Evolutionary conservation across 2,888 invertebrate species (phyloP), one percentile per base, ranked within the genome.

Genomic region (Listrodromus nycthemerus): DNA sequence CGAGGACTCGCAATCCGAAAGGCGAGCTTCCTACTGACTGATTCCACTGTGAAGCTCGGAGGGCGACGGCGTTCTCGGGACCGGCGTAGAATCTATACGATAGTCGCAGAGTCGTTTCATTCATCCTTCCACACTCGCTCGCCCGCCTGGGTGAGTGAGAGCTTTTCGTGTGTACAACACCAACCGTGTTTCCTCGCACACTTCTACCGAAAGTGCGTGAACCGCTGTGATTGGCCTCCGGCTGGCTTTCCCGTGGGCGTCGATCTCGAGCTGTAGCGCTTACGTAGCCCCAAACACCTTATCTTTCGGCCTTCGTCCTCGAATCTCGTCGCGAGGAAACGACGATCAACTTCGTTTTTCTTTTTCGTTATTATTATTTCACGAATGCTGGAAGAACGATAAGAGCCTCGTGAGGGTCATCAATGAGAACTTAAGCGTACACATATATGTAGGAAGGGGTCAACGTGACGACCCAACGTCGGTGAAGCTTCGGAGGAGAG

Each of bases 1-100:
- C 58, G 55, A 77, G 83, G 77, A 81, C 61, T 80, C 58, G 73
- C 81, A 75, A 78, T 84, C 83, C 86, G 87, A 83, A 85, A 87
- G 87, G 83, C 87, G 82, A 86, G 81, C 87, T 82, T 83, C 81
- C 86, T 86, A 88, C 90, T 86, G 89, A 91, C 88, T 90, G 89
- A 88, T 86, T 89, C 86, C 75, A 82, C 70, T 75, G 52, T 8
- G 67, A 50, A 66, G 82, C 78, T 78, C 77, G 75, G 78, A 45
- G 67, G 75, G 82, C 69, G 82, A 82, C 78, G 75, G 21, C 79
- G 63, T 41, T 41, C 37, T 50, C 69, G 77, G 16, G 61, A 52
- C 21, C 66, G 65, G 65, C 75, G 75, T 66, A 67, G 74, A 80
- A 45, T 65, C 66, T 41, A 33, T 65, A 58, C 73, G 63, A 52